Evolutionary conservation across 2,113 vertebrate species (phyloP), one percentile per base, ranked within the genome.

Genomic region (Pseudopipra pipra): DNA sequence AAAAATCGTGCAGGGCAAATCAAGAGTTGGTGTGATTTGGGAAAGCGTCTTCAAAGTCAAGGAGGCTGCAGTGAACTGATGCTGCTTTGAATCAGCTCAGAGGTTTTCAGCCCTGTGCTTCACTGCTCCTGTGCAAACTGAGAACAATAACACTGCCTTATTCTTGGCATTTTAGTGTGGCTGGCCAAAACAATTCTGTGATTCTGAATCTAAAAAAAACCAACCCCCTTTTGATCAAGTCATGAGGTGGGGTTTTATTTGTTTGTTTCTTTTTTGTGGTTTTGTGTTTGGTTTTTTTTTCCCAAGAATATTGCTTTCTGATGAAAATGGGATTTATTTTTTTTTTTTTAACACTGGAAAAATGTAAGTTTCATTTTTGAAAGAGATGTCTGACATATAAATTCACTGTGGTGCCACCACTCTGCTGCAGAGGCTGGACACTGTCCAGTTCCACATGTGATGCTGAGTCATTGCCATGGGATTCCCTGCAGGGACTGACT

Each of bases 1-100:
- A 62, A 21, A 89, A 91, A 33, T 85, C 1, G 0, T 63, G 43
- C 2, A 2, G 81, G 59, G 33, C 1, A 31, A 73, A 77, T 46
- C 41, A 55, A 80, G 90, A 80, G 27, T 21, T 77, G 61, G 31
- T 75, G 49, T 72, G 65, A 75, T 92, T 56, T 86, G 73, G 56
- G 68, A 84, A 19, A 66, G 52, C 21, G 14, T 49, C 88, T 92
- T 87, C 82, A 59, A 89, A 94, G 87, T 78, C 91, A 79, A 85
- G 71, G 78, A 89, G 74, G 81, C 67, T 94, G 67, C 89, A 73
- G 54, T 28, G 74, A 93, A 49, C 37, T 37, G 62, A 28, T 43
- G 35, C 56, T 87, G 77, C 44, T 95, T 85, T 75, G 85, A 65
- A 72, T 65, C 65, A 68, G 78, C 66, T 82, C 70, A 39, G 81